Evolutionary conservation across 2,113 vertebrate genomes (phyloP), one percentile per base, ranked within the genome.

Genomic region (Pyrgilauda ruficollis): DNA sequence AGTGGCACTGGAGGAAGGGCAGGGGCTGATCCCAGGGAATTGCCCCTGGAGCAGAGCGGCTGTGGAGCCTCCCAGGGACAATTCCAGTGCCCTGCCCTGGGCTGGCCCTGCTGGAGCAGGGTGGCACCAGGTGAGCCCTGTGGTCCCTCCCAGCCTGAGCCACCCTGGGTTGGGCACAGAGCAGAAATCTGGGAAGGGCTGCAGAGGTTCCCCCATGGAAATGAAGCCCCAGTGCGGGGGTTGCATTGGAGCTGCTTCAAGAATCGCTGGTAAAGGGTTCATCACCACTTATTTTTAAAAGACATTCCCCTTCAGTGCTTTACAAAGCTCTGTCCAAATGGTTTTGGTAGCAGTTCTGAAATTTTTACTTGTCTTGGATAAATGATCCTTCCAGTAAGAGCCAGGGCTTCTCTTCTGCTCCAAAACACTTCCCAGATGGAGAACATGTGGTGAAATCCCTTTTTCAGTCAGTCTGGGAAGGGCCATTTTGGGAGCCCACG

Each of bases 181-280:
- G 64, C 74, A 10, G 46, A 1, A 31, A 15, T 14, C 8, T 6
- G 46, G 63, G 47, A 7, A 22, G 49, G 7, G 56, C 5, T 20
- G 64, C 13, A 15, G 20, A 0, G 35, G 6, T 46, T 28, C 13
- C 55, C 58, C 2, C 1, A 0, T 18, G 58, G 58, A 37, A n/a
- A 13, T 27, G 17, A 15, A 46, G 4, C 58, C 68, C 56, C 47
- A 10, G 4, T 2, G 1, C 47, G 14, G 47, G 59, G 22, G 1
- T 14, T 13, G 85, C 20, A 0, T 0, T 53, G 59, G 41, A 28
- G 64, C 61, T 37, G 0, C 46, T 67, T 7, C 4, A 21, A 3
- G 9, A 33, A 1, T 5, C 35, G n/a, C 66, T 53, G 46, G 0
- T 18, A 4, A 46, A 28, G 15, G 2, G 6, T 46, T 50, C 11